Conservation (phyloP, 1,140 invertebrate genomes). For the Hyposmocoma kahamanoa region DNA sequence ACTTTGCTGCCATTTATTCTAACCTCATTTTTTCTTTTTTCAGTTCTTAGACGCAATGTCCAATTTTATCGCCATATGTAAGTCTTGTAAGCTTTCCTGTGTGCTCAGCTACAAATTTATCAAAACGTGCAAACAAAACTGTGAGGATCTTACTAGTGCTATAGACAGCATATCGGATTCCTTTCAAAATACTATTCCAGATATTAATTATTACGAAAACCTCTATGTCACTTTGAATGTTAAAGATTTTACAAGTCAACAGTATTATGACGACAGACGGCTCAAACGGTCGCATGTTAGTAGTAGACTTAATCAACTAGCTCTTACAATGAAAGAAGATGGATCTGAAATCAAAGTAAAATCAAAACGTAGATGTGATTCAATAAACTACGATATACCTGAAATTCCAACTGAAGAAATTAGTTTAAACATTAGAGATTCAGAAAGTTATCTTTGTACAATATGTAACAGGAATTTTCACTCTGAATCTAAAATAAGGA, state of each 20-base stretch:
- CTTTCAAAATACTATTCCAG: neutral
- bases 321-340: neutral
- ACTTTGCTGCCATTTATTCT: too few relatives aligned
- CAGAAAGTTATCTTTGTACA: constrained; percentile 17
- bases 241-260: neutral
- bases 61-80: constrained; percentile 2
- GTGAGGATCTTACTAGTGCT: neutral
- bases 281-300: too few relatives aligned
- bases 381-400: neutral
- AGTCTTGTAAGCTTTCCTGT: constrained; percentile 4
- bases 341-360: neutral
- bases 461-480: constrained; percentile 11
- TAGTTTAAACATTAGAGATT: constrained; percentile 6
- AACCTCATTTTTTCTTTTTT: neutral
- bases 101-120: constrained; percentile 16
- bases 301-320: neutral
- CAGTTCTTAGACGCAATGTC: neutral
- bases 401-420: constrained; percentile 11
- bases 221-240: neutral
- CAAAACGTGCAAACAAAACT: constrained; percentile 13
- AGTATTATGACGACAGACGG: neutral
- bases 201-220: neutral
- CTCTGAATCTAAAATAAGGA: constrained; percentile 9
- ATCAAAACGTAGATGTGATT: too few relatives aligned
- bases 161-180: neutral